Base-by-base conservation (phyloP, 1,140 invertebrate genomes). In the Tenebrio molitor region DNA sequence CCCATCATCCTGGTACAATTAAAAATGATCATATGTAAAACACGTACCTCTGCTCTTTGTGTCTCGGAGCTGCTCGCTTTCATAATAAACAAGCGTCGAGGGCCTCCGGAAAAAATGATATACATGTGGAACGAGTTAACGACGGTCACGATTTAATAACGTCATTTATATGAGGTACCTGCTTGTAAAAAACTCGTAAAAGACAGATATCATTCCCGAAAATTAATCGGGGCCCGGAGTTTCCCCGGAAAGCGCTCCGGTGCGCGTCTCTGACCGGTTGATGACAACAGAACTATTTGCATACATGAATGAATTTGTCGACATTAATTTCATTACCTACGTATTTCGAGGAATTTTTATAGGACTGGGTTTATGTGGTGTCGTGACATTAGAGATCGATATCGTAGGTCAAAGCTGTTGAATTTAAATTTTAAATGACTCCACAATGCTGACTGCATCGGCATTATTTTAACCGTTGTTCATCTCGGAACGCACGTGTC, bases 21-120 rank as follows among this genome's bases (percentile, higher is more conserved):
- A 78, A 78, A 73, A 76, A 36, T 50, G 71, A 74, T 68, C 75
- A 74, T 78, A 78, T 76, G 77, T 78, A 71, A 74, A 76, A 76
- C 77, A 78, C 77, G 77, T 78, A 76, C 75, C 68, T 69, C 58
- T 73, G 69, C 44, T 71, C 62, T 42, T 65, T 68, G 41, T 66
- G 63, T 58, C 21, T 16, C 62, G 17, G 21, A 70, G 34, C 44
- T 70, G 33, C 15, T 46, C 53, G 14, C 25, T 71, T 44, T 71
- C 50, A 58, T 71, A 63, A 62, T 64, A 44, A 63, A 71, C 36
- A 42, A 21, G 21, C 29, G 33, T 14, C 21, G 33, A 23, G 50
- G 8, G n/a, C n/a, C n/a, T n/a, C n/a, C n/a, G 36, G 64, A 29
- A 63, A 33, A 63, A 71, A 39, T 58, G 33, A 23, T 19, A 58